phyloP scores from a whole-genome alignment of 2,797 vertebrate genomes.

The Anniella stebbinsi region DNA sequence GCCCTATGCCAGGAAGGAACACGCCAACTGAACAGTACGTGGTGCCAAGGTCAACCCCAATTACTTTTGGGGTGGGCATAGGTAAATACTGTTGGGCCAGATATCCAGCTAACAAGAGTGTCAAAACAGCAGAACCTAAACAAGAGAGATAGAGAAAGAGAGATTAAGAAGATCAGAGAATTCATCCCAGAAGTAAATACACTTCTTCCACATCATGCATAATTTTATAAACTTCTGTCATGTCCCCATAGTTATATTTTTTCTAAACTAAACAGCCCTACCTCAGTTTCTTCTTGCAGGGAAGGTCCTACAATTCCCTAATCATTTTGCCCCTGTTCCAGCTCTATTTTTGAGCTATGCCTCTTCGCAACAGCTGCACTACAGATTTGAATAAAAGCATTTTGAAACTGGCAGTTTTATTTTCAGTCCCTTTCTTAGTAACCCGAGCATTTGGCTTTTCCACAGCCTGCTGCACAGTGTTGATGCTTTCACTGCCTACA shows the following conservation, averaged over 20 bases:
- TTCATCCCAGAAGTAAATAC: not conserved
- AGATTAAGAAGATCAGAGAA: not conserved
- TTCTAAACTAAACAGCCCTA: no score
- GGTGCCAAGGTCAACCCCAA: conserved; percentile 95
- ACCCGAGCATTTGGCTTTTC: not conserved
- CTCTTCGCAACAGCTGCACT: no score
- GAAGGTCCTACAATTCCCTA: not conserved
- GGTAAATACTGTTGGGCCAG: conserved; percentile 96
- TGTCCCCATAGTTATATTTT: not conserved
- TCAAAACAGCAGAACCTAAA: conserved; percentile 92
- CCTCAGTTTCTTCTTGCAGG: not conserved
- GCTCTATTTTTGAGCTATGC: not conserved
- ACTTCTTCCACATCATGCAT: not conserved
- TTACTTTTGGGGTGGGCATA: conserved; percentile 90
- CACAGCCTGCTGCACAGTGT: not conserved
- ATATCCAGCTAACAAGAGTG: conserved; percentile 94
- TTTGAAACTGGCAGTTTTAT: not conserved
- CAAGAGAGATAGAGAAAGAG: conserved; percentile 7
- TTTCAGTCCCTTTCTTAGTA: not conserved
- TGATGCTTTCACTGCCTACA: not conserved
- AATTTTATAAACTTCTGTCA: not conserved
- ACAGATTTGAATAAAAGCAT: not conserved
- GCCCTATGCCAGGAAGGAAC: conserved; percentile 92
- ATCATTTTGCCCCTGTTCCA: not conserved
- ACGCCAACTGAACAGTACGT: conserved; percentile 97